A percentile compares a stretch with the other conserved stretches of the same genome.
Evolutionary conservation across 2,113 vertebrate genomes (phyloP).

Genomic region (Phocoena sinus): DNA sequence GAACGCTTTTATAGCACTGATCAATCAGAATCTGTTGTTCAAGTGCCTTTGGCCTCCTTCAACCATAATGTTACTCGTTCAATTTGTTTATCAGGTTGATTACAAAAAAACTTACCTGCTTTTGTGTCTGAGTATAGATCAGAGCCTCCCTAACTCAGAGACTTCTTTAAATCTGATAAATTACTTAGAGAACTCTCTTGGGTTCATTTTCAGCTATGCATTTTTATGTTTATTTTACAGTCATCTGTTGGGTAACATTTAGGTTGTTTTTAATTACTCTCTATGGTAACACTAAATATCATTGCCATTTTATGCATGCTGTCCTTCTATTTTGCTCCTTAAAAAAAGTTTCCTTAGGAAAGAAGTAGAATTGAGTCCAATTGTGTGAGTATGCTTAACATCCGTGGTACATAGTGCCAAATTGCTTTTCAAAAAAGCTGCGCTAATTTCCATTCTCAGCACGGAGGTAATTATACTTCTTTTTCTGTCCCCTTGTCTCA

Average conservation of each 20-base stretch:
- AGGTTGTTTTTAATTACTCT: background rate
- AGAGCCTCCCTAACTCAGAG: background rate
- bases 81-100: background rate
- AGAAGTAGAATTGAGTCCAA: conserved; percentile 14
- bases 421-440: conserved; percentile 34
- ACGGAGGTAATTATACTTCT: background rate
- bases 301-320: background rate
- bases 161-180: background rate
- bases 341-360: background rate
- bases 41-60: background rate
- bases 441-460: conserved; percentile 28
- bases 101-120: background rate
- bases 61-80: background rate
- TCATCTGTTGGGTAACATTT: background rate
- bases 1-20: background rate
- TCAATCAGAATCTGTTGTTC: background rate
- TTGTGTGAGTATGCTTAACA: conserved; percentile 44
- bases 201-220: background rate
- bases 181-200: background rate
- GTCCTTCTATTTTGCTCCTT: background rate
- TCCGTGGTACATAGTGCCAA: background rate
- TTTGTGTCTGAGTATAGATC: background rate
- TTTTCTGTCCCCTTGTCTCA: background rate
- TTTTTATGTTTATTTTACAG: background rate
- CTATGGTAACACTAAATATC: background rate